Percentiles rank a stretch among this genome's conserved stretches.
phyloP scores from a whole-genome alignment of 2,797 vertebrate genomes.

The Silurus aristotelis region DNA sequence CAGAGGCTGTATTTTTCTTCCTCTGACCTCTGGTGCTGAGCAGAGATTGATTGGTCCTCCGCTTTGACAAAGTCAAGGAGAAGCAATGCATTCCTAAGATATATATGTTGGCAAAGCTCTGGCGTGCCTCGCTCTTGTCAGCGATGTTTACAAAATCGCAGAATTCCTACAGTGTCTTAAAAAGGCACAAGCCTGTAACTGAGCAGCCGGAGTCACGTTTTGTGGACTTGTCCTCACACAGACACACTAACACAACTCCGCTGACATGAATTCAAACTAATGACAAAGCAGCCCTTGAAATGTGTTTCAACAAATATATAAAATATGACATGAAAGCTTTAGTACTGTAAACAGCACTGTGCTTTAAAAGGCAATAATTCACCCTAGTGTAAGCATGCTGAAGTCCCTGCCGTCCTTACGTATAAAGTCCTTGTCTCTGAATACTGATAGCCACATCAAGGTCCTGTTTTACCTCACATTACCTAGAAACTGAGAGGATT shows the following conservation, averaged over 20 bases:
- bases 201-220: slow-evolving; percentile 35
- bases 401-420: slow-evolving; percentile 25
- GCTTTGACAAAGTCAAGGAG: slow-evolving; percentile 39
- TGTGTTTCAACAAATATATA: slow-evolving; percentile 34
- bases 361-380: slow-evolving; percentile 42
- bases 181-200: slow-evolving; percentile 29
- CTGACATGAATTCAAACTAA: slow-evolving; percentile 33
- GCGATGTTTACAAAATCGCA: slow-evolving; percentile 23
- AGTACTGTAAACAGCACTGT: slow-evolving; percentile 38
- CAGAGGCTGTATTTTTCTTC: slow-evolving; percentile 29
- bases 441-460: slow-evolving; percentile 34
- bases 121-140: slow-evolving; percentile 21
- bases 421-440: slow-evolving; percentile 32
- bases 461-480: slow-evolving; percentile 37
- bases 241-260: slow-evolving; percentile 34
- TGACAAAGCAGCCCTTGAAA: slow-evolving; percentile 33
- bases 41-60: slow-evolving; percentile 1
- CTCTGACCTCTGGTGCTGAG: slow-evolving; percentile 22
- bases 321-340: slow-evolving; percentile 34
- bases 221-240: slow-evolving; percentile 38
- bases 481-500: neutral
- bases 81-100: slow-evolving; percentile 37
- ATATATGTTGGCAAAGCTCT: slow-evolving; percentile 13
- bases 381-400: slow-evolving; percentile 35
- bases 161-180: slow-evolving; percentile 30